Evolutionary conservation across 2,797 vertebrate genomes (phyloP).

Genomic region (Streptopelia turtur): DNA sequence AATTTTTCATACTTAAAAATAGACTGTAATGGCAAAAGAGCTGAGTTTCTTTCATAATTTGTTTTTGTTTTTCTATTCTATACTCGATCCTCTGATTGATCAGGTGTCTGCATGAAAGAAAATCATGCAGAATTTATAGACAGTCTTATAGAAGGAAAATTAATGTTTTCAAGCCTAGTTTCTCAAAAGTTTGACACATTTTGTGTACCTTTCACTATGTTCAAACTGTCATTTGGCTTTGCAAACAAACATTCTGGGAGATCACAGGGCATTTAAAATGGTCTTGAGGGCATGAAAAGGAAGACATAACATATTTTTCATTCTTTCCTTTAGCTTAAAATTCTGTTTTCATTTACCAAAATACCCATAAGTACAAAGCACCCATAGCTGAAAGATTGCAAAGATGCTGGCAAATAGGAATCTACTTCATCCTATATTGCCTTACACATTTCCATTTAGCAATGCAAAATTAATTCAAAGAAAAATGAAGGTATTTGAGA

Average conservation of each 20-base stretch:
- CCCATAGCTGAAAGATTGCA: not conserved
- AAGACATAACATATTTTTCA: not conserved
- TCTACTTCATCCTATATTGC: not conserved
- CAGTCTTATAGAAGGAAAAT: not conserved
- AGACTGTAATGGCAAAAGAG: slow-evolving; percentile 14
- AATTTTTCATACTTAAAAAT: slow-evolving; percentile 81
- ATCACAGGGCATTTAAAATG: not conserved
- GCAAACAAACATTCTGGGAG: not conserved
- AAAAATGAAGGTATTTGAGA: not conserved
- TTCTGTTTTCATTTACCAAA: not conserved
- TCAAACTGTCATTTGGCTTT: not conserved
- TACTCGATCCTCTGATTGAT: slow-evolving; percentile 36
- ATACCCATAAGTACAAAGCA: not conserved
- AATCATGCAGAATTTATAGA: slow-evolving; percentile 25
- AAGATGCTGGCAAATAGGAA: not conserved
- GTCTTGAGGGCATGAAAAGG: not conserved
- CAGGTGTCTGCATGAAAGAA: slow-evolving; percentile 10
- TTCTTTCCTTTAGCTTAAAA: not conserved
- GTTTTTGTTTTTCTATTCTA: not conserved
- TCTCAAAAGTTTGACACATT: not conserved
- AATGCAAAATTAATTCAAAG: not conserved
- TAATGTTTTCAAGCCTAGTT: not conserved
- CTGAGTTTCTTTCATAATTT: slow-evolving; percentile 16
- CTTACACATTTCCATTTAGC: not conserved
- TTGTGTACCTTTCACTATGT: not conserved